Conservation (phyloP, 2,888 invertebrate genomes). For the Microchrysa polita region DNA sequence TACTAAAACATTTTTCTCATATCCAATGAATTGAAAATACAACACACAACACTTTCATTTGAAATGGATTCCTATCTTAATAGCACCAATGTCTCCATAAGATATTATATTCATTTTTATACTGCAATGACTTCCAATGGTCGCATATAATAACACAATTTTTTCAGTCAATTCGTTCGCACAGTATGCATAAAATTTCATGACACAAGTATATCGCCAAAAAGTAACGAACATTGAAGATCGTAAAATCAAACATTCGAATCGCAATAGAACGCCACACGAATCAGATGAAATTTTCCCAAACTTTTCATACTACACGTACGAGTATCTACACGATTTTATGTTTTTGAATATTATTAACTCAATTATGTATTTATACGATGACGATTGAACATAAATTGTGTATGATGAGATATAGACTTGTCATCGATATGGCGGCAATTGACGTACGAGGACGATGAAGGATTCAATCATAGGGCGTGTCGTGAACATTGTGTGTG, state of each 20-base stretch:
- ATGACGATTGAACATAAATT: constrained; percentile 29
- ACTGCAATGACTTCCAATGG: constrained; percentile 28
- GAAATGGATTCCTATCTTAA: background rate
- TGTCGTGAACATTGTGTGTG: background rate
- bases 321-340: background rate
- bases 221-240: background rate
- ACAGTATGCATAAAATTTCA: background rate
- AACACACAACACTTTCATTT: background rate
- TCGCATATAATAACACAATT: constrained; percentile 16
- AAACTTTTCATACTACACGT: too few species aligned
- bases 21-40: too few species aligned
- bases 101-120: background rate
- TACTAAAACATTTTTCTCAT: too few species aligned
- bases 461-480: too few species aligned
- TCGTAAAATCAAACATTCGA: background rate
- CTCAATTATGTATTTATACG: constrained; percentile 43
- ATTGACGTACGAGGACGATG: background rate
- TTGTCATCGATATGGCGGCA: constrained; percentile 38
- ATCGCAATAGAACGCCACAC: background rate
- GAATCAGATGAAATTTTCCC: background rate
- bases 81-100: background rate
- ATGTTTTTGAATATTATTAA: constrained; percentile 21
- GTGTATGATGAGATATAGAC: constrained; percentile 26
- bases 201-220: background rate
- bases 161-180: background rate